A percentile compares a stretch with the other conserved stretches of the same genome.
Conservation (phyloP, 2,888 invertebrate genomes). For the Acleris emargana region DNA sequence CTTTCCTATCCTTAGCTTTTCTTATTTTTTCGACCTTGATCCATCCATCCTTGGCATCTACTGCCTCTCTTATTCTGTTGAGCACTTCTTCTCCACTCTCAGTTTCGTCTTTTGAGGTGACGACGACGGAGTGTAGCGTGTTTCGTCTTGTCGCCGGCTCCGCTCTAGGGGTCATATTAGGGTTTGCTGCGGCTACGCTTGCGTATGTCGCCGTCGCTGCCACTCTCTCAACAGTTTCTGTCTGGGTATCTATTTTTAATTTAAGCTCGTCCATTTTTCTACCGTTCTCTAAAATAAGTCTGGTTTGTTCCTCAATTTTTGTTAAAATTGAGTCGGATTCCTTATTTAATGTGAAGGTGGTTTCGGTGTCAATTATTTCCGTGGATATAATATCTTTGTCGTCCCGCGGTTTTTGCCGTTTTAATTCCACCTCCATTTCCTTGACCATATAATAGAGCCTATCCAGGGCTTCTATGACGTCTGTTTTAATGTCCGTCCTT, state of each 20-base stretch:
- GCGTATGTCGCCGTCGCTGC: neutral
- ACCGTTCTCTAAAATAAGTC: neutral
- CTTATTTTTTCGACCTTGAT: slow-evolving; percentile 2
- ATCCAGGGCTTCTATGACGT: neutral
- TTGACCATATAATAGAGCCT: neutral
- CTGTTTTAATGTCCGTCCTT: neutral
- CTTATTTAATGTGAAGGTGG: neutral
- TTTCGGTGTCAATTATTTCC: neutral
- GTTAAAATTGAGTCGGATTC: neutral
- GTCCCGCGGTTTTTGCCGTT: neutral
- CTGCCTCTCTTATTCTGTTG: neutral
- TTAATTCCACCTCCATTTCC: neutral
- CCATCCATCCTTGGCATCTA: slow-evolving; percentile 1
- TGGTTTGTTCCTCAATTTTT: neutral
- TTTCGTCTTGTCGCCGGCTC: no score
- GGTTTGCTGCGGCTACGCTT: neutral
- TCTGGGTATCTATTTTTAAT: neutral
- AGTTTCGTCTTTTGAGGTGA: neutral
- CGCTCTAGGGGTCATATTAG: neutral
- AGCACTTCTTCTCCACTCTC: neutral
- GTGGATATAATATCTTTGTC: no score
- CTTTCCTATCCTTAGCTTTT: slow-evolving; percentile 24
- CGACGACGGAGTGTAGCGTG: neutral
- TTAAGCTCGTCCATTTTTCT: neutral
- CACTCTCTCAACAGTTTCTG: neutral